Conservation (phyloP, 2,113 vertebrate species). For the Hippocampus abdominalis region DNA sequence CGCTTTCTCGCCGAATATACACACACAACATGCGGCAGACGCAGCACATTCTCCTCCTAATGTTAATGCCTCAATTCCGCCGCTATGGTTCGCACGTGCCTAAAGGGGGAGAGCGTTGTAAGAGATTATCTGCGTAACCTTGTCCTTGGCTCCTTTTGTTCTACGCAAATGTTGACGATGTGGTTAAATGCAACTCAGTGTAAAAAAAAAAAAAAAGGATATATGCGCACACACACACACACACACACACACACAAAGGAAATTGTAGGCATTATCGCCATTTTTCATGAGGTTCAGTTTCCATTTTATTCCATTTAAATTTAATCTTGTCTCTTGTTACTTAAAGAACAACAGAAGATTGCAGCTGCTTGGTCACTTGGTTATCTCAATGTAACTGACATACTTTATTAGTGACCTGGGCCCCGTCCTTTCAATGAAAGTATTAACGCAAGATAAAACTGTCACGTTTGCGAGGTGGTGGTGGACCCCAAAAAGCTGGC, state of each 20-base stretch:
- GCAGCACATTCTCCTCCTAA: conserved; percentile 22
- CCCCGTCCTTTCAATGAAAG: too few species aligned
- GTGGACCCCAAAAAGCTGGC: too few species aligned
- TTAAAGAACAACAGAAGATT: neutral
- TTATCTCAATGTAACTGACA: neutral
- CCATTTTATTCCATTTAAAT: conserved; percentile 6
- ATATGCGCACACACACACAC: neutral
- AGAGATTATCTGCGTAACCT: conserved; percentile 6
- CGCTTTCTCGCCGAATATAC: neutral
- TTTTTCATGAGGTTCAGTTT: conserved; percentile 21
- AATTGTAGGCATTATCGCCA: neutral
- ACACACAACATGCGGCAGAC: neutral
- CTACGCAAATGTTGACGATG: conserved; percentile 12
- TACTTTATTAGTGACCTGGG: too few species aligned
- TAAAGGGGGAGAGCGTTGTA: conserved; percentile 8
- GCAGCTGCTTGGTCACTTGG: neutral
- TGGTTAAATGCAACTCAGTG: neutral
- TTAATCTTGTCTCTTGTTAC: conserved; percentile 13
- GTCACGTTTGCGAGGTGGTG: too few species aligned
- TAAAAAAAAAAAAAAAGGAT: too few species aligned
- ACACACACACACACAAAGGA: neutral
- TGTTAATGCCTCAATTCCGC: conserved; percentile 21
- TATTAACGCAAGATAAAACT: too few species aligned
- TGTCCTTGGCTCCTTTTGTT: conserved; percentile 17
- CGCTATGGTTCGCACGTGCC: conserved; percentile 9